Conservation (phyloP, 2,113 vertebrate genomes). For the Ameiurus melas region DNA sequence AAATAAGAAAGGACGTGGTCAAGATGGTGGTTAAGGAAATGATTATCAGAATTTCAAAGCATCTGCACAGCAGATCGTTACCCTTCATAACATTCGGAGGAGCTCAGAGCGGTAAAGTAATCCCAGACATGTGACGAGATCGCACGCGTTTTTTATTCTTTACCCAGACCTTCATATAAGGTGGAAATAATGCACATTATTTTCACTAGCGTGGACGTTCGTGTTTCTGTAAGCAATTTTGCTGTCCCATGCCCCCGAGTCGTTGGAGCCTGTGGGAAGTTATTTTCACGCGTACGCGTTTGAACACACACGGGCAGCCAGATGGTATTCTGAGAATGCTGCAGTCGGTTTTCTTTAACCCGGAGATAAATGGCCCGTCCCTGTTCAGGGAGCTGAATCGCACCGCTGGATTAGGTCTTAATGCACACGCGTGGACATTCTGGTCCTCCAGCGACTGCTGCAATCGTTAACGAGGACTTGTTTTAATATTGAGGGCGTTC, state of each 20-base stretch:
- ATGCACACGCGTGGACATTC: background rate
- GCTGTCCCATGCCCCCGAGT: background rate
- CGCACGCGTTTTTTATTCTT: background rate
- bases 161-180: background rate
- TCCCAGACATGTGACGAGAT: background rate
- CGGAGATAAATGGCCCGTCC: background rate
- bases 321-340: background rate
- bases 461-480: background rate
- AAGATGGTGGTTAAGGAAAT: background rate
- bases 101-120: background rate
- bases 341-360: too few species aligned
- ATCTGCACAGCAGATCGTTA: background rate
- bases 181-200: background rate
- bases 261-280: background rate
- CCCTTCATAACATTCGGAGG: background rate
- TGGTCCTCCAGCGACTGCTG: background rate
- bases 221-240: background rate
- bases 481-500: background rate
- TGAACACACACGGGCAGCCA: background rate
- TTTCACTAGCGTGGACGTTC: background rate
- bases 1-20: background rate
- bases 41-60: background rate
- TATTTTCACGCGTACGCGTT: background rate
- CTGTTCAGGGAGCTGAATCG: background rate
- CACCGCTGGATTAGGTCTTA: background rate